Evolutionary conservation across 2,888 invertebrate genomes (phyloP).

Genomic region (Luperina nickerlii): DNA sequence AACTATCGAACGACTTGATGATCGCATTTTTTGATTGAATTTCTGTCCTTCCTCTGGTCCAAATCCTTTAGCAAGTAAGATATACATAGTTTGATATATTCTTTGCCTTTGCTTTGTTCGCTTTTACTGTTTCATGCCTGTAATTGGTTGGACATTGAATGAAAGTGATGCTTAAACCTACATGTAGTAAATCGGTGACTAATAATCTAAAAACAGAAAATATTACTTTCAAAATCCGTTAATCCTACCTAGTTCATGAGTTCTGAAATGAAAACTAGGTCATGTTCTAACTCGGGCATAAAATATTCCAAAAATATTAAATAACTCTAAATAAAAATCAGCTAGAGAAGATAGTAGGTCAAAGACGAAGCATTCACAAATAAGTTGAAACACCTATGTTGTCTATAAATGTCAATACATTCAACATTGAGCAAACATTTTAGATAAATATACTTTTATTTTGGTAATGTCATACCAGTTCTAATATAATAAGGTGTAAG

Average conservation of each 20-base stretch:
- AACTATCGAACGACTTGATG: background rate
- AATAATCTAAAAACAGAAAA: background rate
- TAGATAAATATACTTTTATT: background rate
- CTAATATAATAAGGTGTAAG: background rate
- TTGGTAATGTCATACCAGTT: background rate
- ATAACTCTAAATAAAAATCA: slow-evolving; percentile 7
- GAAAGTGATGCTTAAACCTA: background rate
- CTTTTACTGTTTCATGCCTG: background rate
- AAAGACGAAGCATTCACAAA: background rate
- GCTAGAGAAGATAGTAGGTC: background rate
- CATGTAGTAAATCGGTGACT: background rate
- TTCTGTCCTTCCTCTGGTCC: too few species aligned
- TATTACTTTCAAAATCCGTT: background rate
- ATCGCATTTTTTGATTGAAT: background rate
- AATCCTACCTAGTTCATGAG: background rate
- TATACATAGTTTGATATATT: background rate
- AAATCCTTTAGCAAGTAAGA: background rate
- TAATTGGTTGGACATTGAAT: background rate
- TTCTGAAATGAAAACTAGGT: slow-evolving; percentile 12
- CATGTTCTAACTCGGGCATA: background rate
- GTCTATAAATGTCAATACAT: background rate
- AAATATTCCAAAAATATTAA: slow-evolving; percentile 17
- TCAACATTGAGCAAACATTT: slow-evolving; percentile 2
- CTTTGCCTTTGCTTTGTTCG: background rate
- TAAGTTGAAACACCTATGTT: background rate